A percentile compares a stretch with the other conserved stretches of the same genome.
These are phyloP conservation scores for Microtus ochrogaster DNA, from an alignment of 2,113 vertebrate genomes.

Conservation along the genomic window DNA sequence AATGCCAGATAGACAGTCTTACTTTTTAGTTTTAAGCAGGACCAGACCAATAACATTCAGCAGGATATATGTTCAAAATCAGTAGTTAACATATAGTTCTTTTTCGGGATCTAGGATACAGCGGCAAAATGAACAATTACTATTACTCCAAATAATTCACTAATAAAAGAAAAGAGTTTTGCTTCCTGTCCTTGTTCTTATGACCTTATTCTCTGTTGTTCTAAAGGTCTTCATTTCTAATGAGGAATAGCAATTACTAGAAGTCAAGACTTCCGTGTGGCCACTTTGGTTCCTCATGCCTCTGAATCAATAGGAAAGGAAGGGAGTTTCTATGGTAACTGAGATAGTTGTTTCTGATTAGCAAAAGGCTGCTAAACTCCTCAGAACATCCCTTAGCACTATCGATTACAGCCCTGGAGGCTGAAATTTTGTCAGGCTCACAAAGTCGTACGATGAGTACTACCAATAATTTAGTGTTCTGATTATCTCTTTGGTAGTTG, in stretches of 20 bases:
- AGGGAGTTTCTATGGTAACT: neutral
- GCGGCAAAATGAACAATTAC: neutral
- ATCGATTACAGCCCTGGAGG: neutral
- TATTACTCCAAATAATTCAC: neutral
- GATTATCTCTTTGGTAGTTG: neutral
- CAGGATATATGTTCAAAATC: neutral
- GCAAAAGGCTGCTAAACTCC: neutral
- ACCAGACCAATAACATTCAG: neutral
- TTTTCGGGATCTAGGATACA: neutral
- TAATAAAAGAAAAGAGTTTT: neutral
- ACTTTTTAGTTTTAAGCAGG: neutral
- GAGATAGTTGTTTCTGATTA: neutral
- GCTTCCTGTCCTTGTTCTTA: neutral
- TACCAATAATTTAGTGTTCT: neutral
- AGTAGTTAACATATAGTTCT: neutral
- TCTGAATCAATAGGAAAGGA: neutral
- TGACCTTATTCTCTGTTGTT: neutral
- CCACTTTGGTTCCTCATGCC: neutral
- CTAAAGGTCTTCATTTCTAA: neutral
- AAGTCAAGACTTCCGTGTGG: neutral
- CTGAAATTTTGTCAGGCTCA: slow-evolving; percentile 11
- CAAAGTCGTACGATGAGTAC: neutral
- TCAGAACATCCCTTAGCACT: neutral
- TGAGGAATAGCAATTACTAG: neutral
- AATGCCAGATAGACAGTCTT: neutral